Evolutionary conservation across 2,113 vertebrate genomes (phyloP).

Genomic region (Eolophus roseicapilla): DNA sequence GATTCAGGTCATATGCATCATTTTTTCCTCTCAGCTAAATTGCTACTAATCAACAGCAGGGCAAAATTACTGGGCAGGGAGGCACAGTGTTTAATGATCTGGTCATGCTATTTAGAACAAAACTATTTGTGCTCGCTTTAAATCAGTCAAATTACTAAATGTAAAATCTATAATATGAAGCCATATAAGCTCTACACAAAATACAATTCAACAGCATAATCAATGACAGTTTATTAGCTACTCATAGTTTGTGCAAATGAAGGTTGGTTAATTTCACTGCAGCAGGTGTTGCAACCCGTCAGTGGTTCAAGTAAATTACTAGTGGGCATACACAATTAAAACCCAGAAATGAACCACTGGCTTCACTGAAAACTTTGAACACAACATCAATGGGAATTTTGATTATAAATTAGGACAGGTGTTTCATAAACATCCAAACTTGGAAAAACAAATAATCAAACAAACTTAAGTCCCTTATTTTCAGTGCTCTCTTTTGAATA

Average conservation of each 20-base stretch:
- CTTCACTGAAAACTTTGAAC: background rate
- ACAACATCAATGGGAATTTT: background rate
- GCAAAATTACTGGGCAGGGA: background rate
- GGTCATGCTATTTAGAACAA: background rate
- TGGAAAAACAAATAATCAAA: background rate
- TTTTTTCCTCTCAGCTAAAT: background rate
- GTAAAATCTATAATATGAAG: background rate
- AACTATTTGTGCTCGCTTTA: background rate
- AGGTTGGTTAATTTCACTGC: accelerated
- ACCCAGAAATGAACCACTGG: background rate
- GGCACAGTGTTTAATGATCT: background rate
- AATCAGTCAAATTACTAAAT: background rate
- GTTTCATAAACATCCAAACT: background rate
- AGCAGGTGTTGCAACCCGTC: background rate
- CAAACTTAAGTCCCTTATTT: background rate
- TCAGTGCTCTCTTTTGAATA: background rate
- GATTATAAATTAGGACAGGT: background rate
- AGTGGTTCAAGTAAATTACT: accelerated
- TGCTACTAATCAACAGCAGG: background rate
- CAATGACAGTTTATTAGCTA: background rate
- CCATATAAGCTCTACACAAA: background rate
- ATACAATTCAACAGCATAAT: background rate
- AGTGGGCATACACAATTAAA: accelerated
- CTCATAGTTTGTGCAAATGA: accelerated
- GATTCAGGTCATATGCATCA: background rate